Base-by-base conservation (phyloP, 2,797 vertebrate species). In the Urocyon cinereoargenteus region DNA sequence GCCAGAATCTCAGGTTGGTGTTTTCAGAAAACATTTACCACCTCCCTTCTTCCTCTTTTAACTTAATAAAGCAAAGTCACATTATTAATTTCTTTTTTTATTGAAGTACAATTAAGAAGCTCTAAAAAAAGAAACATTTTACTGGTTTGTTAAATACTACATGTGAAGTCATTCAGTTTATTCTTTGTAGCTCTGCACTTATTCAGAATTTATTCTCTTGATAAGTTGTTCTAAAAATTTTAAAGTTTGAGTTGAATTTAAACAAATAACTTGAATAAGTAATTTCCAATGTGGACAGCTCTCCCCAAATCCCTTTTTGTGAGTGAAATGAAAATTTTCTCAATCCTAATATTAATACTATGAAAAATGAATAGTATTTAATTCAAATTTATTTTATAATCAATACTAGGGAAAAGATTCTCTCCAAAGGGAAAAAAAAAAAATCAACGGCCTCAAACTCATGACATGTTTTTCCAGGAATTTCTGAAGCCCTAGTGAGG, bases 71-170 rank as follows among this genome's bases (percentile, higher is more conserved):
- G 28, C 51, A 84, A 93, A 96, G 86, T 88, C n/a, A 83, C 15
- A 1, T 91, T 91, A 18, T 66, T 90, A 10, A 61, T 70, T 75
- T 57, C 40, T 95, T 83, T 94, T 94, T 89, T 31, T 5, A 86
- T 64, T 57, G 57, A 97, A 95, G 15, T 77, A 84, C 36, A 88
- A 61, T 89, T 96, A 96, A 90, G 77, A 90, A 86, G 21, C 31
- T 88, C 77, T 90, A 82, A 90, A 94, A 90, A 94, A 96, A 95
- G 61, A 97, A 94, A 96, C 34, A 92, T 79, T 92, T 92, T 88
- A n/a, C 73, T 94, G 78, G 45, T 73, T 97, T 96, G 62, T 83
- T 79, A 97, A 96, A 92, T 16, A 86, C 64, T 55, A 4, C 73
- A 73, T 81, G 26, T 90, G 88, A 95, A 66, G 55, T 86, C 66